Evolutionary conservation across 2,888 invertebrate species (phyloP), one percentile per base, ranked within the genome.

Genomic region (Synergus japonicus): DNA sequence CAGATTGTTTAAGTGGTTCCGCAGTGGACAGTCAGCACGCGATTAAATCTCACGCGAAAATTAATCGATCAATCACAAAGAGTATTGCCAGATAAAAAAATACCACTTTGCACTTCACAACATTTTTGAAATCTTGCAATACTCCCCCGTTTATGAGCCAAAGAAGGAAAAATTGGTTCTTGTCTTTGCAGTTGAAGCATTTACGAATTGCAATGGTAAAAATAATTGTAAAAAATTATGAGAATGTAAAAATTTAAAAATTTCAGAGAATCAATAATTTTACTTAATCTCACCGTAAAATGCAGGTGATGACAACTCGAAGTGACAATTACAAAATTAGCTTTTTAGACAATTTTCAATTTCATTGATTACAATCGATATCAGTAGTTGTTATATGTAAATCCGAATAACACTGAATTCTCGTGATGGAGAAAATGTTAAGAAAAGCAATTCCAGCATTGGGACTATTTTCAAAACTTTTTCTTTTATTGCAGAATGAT

Each of bases 1-100:
- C 49, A 69, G 69, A 69, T 69, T 69, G 69, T 69, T 69, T 69
- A 46, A 69, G 69, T 69, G 69, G 69, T 69, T 69, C 69, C 69
- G 49, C 69, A 69, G 49, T 49, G 69, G 69, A 69, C 69, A 69
- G 69, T 69, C 69, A 69, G 46, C 44, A 29, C 67, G 67, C 69
- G 69, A 69, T 49, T n/a, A 69, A 49, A 4, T 15, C 18, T 10
- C 69, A 69, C 69, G 69, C 69, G 29, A 29, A 49, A 69, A 69
- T 69, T 7, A 69, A 69, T 22, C 44, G 9, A 69, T 69, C 9
- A 18, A 58, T 18, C 9, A 58, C 58, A 18, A 58, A 58, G 9
- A 18, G 58, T 18, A 58, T 18, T 58, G 15, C 58, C 18, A 58
- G 18, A 58, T 58, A 1, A 3, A 58, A 18, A 58, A 58, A 4